phyloP scores from a whole-genome alignment of 1,140 invertebrate genomes.

The Zeugodacus cucurbitae region DNA sequence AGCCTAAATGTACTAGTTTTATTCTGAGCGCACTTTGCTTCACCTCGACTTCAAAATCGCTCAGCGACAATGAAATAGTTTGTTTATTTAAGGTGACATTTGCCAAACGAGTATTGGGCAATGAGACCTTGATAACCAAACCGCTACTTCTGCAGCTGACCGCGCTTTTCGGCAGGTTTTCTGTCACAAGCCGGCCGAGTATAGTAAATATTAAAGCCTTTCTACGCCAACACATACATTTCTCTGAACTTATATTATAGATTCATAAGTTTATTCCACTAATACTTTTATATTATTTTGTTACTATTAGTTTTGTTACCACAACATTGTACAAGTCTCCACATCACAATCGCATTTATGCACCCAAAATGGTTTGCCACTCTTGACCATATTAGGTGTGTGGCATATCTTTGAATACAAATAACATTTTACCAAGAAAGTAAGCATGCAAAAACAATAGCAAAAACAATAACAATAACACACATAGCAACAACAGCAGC shows the following conservation, averaged over 20 bases:
- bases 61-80: background rate
- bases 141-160: background rate
- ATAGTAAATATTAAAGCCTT: background rate
- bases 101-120: too few species aligned
- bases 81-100: background rate
- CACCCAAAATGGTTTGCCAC: conserved; percentile 6
- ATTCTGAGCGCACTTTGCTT: too few species aligned
- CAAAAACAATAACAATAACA: background rate
- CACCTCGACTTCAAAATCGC: too few species aligned
- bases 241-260: background rate
- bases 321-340: background rate
- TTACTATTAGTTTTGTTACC: background rate
- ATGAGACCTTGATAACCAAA: background rate
- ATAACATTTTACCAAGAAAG: background rate
- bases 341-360: background rate
- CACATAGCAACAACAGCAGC: background rate
- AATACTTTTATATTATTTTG: background rate
- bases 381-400: conserved; percentile 30
- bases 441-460: background rate
- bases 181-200: background rate
- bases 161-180: background rate
- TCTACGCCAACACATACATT: background rate
- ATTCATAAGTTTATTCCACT: background rate
- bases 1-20: too few species aligned
- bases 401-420: conserved; percentile 26